Evolutionary conservation across 2,888 invertebrate genomes (phyloP).

Genomic region (Lysandra coridon): DNA sequence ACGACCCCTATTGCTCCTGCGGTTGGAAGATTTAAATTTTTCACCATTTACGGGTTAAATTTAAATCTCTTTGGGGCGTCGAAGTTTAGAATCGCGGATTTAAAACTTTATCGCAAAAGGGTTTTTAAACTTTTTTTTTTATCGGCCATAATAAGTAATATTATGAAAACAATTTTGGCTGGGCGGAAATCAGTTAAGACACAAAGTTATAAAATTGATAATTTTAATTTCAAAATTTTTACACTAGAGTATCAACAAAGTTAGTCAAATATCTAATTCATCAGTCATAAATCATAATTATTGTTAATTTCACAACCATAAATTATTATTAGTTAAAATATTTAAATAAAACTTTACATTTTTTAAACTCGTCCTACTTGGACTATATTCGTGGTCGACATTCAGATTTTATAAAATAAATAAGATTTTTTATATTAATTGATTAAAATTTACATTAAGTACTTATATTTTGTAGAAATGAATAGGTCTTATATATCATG

Average conservation of each 20-base stretch:
- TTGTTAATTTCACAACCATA: no score
- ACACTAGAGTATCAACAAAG: not conserved
- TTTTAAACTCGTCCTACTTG: no score
- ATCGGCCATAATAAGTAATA: not conserved
- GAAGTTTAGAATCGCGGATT: not conserved
- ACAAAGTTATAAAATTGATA: not conserved
- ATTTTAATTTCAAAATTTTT: not conserved
- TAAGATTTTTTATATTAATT: no score
- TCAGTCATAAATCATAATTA: not conserved
- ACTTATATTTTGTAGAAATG: no score
- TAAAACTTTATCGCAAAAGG: not conserved
- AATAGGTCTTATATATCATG: no score
- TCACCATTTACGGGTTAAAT: constrained; percentile 10
- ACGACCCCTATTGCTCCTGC: constrained; percentile 8
- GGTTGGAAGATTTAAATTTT: constrained; percentile 17
- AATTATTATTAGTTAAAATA: no score
- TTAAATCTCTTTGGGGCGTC: not conserved
- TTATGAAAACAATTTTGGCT: not conserved
- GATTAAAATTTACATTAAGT: no score
- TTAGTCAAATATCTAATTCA: not conserved
- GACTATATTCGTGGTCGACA: no score
- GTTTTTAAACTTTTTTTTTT: not conserved
- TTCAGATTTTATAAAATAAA: no score
- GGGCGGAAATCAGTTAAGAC: not conserved
- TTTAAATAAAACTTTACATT: no score